phyloP scores from a whole-genome alignment of 2,113 vertebrate species.

The Grallaria varia region DNA sequence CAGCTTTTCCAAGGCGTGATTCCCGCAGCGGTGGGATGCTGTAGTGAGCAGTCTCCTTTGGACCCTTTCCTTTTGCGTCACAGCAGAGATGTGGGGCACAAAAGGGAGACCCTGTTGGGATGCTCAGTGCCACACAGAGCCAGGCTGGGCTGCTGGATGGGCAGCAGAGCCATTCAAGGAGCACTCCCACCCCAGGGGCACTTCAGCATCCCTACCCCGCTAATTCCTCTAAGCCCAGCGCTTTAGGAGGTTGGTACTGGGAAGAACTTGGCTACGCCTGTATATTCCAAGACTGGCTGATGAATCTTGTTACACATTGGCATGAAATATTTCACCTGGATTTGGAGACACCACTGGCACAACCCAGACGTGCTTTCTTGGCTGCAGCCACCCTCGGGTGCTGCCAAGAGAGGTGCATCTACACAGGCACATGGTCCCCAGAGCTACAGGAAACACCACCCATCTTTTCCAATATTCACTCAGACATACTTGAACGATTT shows the following conservation, averaged over 20 bases:
- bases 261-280: background rate
- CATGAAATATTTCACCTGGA: background rate
- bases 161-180: background rate
- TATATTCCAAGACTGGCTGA: background rate
- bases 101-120: too few relatives aligned
- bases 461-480: background rate
- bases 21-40: background rate
- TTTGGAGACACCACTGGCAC: background rate
- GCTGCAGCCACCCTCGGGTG: background rate
- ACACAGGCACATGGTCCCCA: background rate
- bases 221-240: background rate
- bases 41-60: background rate
- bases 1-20: background rate
- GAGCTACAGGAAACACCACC: background rate
- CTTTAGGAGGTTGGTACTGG: accelerated
- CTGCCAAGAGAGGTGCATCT: background rate
- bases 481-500: background rate
- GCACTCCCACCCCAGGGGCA: background rate
- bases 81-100: too few relatives aligned
- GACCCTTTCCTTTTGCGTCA: background rate
- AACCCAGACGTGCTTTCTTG: background rate
- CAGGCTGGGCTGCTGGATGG: background rate
- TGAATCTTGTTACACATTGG: accelerated
- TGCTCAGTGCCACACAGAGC: background rate
- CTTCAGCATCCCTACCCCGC: background rate